A percentile compares a stretch with the other conserved stretches of the same genome.
phyloP scores from a whole-genome alignment of 2,113 vertebrate species.

The Pseudopipra pipra region DNA sequence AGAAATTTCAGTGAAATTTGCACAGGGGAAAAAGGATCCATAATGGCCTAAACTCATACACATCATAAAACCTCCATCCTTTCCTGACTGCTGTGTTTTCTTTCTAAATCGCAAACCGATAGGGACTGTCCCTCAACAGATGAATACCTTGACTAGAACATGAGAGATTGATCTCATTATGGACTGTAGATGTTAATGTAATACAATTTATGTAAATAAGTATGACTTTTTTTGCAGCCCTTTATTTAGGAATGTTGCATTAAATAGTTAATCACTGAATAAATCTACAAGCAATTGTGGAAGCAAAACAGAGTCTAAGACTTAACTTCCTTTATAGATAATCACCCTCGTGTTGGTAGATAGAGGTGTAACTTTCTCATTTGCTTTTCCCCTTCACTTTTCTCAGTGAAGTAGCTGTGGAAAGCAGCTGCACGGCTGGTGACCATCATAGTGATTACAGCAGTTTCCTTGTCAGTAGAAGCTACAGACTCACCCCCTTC shows the following conservation, averaged over 20 bases:
- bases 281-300: not conserved
- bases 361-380: not conserved
- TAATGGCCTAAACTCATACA: not conserved
- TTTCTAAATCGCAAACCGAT: not conserved
- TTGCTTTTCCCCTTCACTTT: not conserved
- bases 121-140: not conserved
- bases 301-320: not conserved
- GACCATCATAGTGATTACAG: not conserved
- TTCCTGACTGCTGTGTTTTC: not conserved
- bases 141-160: not conserved
- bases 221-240: not conserved
- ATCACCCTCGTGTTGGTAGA: not conserved
- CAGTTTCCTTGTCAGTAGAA: not conserved
- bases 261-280: not conserved
- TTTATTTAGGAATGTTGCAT: not conserved
- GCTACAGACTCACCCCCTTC: not conserved
- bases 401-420: not conserved
- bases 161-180: not conserved
- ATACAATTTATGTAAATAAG: not conserved
- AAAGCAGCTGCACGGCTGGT: not conserved
- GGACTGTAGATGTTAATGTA: not conserved
- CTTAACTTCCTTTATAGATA: not conserved
- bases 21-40: not conserved
- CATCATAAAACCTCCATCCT: not conserved
- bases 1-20: not conserved